These are phyloP conservation scores for Antheraea yamamai DNA, from an alignment of 2,888 invertebrate species.

Conservation along the genomic window DNA sequence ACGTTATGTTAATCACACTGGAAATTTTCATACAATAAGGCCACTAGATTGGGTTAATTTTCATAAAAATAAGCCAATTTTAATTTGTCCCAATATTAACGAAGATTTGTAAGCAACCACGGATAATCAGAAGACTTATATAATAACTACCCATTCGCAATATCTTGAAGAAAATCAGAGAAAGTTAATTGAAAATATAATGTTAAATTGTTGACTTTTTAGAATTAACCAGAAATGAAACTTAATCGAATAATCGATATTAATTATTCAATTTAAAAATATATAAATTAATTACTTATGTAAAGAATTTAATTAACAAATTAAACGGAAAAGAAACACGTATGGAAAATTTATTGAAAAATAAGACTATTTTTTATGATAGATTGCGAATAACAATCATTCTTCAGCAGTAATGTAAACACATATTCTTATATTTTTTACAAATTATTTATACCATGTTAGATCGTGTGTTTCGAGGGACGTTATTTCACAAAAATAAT, in stretches of 20 bases:
- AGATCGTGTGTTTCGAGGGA: background rate
- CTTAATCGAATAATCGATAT: background rate
- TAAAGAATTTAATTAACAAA: background rate
- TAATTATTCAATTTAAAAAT: background rate
- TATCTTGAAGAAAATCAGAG: background rate
- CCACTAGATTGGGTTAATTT: conserved; percentile 54
- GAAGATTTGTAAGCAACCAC: background rate
- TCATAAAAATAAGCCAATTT: conserved; percentile 8
- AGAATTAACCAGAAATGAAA: background rate
- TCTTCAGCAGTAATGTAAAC: background rate
- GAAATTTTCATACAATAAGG: conserved; percentile 73
- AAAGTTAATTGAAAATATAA: background rate
- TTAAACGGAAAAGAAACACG: background rate
- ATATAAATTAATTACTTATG: background rate
- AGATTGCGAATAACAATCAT: background rate
- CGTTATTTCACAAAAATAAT: conserved; percentile 52
- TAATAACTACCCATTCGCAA: background rate
- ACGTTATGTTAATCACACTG: conserved; percentile 72
- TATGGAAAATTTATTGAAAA: background rate
- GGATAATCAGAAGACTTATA: background rate
- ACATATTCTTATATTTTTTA: background rate
- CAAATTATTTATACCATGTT: background rate
- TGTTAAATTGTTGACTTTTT: background rate
- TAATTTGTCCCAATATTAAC: conserved; percentile 13
- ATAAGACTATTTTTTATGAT: background rate